Percentiles rank a stretch among this genome's conserved stretches.
Evolutionary conservation across 2,113 vertebrate species (phyloP).

Genomic region (Hystrix cristata): DNA sequence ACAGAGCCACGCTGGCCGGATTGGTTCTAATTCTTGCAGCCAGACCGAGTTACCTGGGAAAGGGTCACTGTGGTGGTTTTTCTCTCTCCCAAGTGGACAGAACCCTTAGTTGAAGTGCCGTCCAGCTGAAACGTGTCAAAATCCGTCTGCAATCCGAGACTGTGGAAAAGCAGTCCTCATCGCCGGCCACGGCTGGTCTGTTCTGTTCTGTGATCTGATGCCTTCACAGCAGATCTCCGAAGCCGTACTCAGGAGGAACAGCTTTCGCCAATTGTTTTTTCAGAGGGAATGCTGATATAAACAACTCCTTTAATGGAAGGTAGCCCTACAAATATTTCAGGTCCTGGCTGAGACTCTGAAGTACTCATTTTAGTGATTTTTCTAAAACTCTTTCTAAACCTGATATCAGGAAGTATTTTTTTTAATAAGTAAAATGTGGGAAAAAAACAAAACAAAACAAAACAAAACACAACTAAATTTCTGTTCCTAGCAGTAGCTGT

Average conservation of each 20-base stretch:
- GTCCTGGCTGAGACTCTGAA: conserved; percentile 30
- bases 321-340: conserved; percentile 60
- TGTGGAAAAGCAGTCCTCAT: conserved; percentile 60
- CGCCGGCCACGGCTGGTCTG: conserved; percentile 43
- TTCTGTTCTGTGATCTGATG: conserved; percentile 52
- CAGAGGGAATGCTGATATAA: conserved; percentile 26
- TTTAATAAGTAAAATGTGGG: conserved; percentile 61
- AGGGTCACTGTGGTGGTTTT: conserved; percentile 38
- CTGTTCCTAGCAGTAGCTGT: conserved; percentile 71
- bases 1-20: neutral
- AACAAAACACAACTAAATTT: conserved; percentile 38
- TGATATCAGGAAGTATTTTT: conserved; percentile 70
- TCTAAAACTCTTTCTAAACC: conserved; percentile 61
- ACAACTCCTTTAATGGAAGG: conserved; percentile 47
- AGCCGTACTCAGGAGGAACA: conserved; percentile 31
- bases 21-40: neutral
- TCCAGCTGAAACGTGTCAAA: conserved; percentile 51
- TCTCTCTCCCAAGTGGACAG: neutral
- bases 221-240: conserved; percentile 61
- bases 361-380: conserved; percentile 9
- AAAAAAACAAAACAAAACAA: neutral
- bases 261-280: conserved; percentile 31
- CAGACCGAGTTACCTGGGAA: conserved; percentile 13
- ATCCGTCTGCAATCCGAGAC: conserved; percentile 66
- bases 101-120: conserved; percentile 55